Base-by-base conservation (phyloP, 2,888 invertebrate genomes). In the Dynastes maya region DNA sequence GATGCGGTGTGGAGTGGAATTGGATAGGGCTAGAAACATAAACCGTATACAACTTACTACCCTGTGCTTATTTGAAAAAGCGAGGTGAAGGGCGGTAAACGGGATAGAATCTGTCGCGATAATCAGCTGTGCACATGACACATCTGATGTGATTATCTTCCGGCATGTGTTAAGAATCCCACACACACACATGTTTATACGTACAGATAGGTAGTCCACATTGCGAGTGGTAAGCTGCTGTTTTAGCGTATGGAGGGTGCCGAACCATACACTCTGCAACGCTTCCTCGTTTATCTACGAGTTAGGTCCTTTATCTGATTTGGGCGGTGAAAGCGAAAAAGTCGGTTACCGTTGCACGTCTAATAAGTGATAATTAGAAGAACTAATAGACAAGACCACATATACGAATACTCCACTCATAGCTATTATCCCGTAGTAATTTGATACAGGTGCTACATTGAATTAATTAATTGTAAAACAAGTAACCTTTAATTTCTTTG, bases 61-160 rank as follows among this genome's bases (percentile, higher is more conserved):
- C 29, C 61, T 61, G 61, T 58, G 22, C 55, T 58, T 71, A 49
- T 37, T 68, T 11, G 71, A 16, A 53, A 49, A 32, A 45, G 16
- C 16, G 32, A 13, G 13, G 16, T n/a, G 51, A 22, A 72, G 55
- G n/a, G 37, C 37, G 55, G 2, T 22, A 45, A 45, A 45, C 16
- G 58, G 72, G 22, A 72, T 16, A 45, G 72, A 49, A 74, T 74
- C 72, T 61, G 72, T 49, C 79, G 80, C 82, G 81, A 81, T 83
- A 83, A 81, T 82, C 82, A 84, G 84, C 83, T 84, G 82, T 83
- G 84, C 85, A 86, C 85, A 85, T 86, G 86, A 86, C 86, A 86
- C 85, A 85, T 86, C 82, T 83, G 85, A 87, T 85, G 84, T 85
- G 86, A 86, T 87, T 86, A 86, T 84, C 82, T 78, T 74, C 72